A percentile compares a stretch with the other conserved stretches of the same genome.
phyloP scores from a whole-genome alignment of 2,113 vertebrate species.

The Trachemys scripta region DNA sequence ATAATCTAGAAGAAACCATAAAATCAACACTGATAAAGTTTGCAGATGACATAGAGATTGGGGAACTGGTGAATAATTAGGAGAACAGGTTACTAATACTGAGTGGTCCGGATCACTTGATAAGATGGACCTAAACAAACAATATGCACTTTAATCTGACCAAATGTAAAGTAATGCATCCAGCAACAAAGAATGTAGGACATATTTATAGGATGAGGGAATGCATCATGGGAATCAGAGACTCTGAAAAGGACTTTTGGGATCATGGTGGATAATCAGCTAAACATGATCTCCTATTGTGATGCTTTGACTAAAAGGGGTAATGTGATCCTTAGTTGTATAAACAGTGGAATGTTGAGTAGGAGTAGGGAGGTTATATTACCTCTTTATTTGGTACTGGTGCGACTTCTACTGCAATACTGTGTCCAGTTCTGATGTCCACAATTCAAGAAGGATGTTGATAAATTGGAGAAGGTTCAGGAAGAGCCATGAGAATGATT shows the following conservation, averaged over 20 bases:
- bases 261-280: not conserved
- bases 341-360: not conserved
- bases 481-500: not conserved
- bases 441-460: not conserved
- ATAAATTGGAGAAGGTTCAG: not conserved
- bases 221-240: not conserved
- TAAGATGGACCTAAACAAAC: not conserved
- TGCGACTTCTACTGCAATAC: not conserved
- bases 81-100: not conserved
- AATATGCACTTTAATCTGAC: not conserved
- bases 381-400: not conserved
- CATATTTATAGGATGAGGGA: not conserved
- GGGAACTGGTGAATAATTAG: not conserved
- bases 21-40: not conserved
- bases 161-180: not conserved
- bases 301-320: not conserved
- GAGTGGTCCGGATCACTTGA: not conserved
- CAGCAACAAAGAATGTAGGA: not conserved
- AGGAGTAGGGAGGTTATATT: not conserved
- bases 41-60: not conserved
- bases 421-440: not conserved
- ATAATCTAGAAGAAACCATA: not conserved
- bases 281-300: not conserved
- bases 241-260: not conserved
- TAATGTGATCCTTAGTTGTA: not conserved